Conservation (phyloP, 2,113 vertebrate species). For the Crotalus horridus region DNA sequence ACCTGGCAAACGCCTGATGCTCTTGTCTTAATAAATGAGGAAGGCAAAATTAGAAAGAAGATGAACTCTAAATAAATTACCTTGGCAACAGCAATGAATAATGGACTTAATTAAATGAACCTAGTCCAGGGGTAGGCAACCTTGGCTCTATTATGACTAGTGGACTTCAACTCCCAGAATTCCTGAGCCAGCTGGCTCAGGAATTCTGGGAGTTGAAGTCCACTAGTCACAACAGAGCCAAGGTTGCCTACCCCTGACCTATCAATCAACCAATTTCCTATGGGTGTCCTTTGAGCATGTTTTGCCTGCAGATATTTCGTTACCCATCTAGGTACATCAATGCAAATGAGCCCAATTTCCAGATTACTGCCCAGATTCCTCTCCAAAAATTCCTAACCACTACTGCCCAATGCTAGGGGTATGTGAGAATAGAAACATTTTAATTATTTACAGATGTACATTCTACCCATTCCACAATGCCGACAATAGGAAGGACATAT, state of each 20-base stretch:
- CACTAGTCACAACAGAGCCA: no score
- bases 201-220: no score
- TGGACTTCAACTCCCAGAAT: no score
- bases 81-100: not conserved
- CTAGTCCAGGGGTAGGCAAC: not conserved
- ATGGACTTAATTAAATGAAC: not conserved
- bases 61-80: no score
- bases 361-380: not conserved
- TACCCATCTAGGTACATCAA: not conserved
- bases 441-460: not conserved
- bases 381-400: not conserved
- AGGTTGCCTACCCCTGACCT: no score
- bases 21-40: not conserved
- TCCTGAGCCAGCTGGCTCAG: no score
- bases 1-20: not conserved
- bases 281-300: no score
- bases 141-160: no score
- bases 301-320: not conserved
- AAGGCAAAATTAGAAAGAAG: not conserved
- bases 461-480: not conserved
- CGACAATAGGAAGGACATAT: not conserved
- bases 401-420: not conserved
- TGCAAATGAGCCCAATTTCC: not conserved
- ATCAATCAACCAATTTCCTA: not conserved
- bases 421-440: not conserved